A percentile compares a stretch with the other conserved stretches of the same genome.
phyloP scores from a whole-genome alignment of 1,140 invertebrate genomes.

The Calosoma granatense region DNA sequence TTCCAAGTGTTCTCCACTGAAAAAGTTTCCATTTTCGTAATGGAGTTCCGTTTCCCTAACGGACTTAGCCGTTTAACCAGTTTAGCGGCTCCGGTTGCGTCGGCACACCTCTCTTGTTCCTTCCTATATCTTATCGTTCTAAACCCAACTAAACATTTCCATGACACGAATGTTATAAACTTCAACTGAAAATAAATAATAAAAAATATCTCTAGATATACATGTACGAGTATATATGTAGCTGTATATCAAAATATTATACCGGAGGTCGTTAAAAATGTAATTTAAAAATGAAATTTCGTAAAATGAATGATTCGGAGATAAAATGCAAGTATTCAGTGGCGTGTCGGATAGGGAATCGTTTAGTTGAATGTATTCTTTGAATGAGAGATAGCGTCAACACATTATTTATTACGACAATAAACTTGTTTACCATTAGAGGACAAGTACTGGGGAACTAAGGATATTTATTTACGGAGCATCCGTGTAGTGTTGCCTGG shows the following conservation, averaged over 20 bases:
- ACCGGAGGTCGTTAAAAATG: no score
- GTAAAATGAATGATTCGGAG: no score
- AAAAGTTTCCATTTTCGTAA: constrained; percentile 9
- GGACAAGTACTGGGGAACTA: not conserved
- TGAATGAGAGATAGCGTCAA: no score
- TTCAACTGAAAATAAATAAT: not conserved
- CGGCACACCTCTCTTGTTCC: not conserved
- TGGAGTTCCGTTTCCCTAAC: constrained; percentile 8
- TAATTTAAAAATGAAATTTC: no score
- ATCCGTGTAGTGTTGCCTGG: not conserved
- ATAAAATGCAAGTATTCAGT: no score
- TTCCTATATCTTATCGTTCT: not conserved
- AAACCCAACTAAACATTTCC: not conserved
- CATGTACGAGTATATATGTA: not conserved
- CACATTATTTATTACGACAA: not conserved
- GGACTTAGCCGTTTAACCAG: constrained; percentile 5
- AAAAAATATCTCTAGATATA: no score
- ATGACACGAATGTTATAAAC: not conserved
- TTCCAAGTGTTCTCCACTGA: constrained; percentile 3
- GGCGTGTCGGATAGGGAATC: no score
- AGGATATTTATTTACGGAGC: not conserved
- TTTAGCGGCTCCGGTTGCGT: not conserved
- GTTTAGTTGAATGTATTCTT: no score
- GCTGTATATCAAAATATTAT: no score
- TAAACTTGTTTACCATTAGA: not conserved